Percentiles rank a stretch among this genome's conserved stretches.
Conservation (phyloP, 2,888 invertebrate species). For the Amphipoea oculea region DNA sequence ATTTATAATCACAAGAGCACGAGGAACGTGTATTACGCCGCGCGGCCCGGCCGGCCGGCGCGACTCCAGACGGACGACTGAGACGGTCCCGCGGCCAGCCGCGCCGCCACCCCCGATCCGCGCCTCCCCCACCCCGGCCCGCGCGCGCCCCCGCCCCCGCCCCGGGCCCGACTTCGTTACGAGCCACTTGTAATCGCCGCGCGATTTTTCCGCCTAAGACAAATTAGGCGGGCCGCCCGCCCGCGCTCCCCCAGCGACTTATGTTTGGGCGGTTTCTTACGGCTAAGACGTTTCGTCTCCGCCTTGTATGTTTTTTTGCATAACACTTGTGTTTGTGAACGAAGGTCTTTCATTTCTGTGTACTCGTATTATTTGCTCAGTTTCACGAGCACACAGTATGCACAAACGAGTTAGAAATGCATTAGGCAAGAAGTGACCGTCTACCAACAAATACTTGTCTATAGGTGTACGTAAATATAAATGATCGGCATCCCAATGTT, state of each 20-base stretch:
- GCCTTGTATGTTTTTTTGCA: conserved; percentile 72
- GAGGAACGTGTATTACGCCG: conserved; percentile 90
- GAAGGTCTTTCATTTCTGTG: neutral
- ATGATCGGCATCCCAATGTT: conserved; percentile 80
- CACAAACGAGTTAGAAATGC: conserved; percentile 30
- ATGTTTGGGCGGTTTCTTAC: conserved; percentile 86
- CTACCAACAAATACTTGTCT: conserved; percentile 5
- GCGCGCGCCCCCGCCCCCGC: conserved; percentile 70
- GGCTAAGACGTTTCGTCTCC: conserved; percentile 78
- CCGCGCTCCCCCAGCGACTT: conserved; percentile 76
- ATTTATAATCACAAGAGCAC: conserved; percentile 91
- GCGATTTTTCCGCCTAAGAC: conserved; percentile 91
- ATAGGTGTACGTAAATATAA: conserved; percentile 69
- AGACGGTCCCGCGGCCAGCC: conserved; percentile 82
- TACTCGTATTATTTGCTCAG: neutral
- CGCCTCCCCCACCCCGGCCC: conserved; percentile 63
- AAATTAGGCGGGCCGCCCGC: conserved; percentile 88
- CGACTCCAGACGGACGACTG: conserved; percentile 91
- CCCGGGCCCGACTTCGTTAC: conserved; percentile 88
- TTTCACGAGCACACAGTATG: neutral
- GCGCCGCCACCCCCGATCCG: conserved; percentile 75
- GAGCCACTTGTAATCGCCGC: conserved; percentile 90
- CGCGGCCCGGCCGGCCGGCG: conserved; percentile 90
- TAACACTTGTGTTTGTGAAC: conserved; percentile 31
- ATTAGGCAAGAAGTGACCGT: neutral